Evolutionary conservation across 1,140 invertebrate genomes (phyloP).

Genomic region (Wiebesia pumilae): DNA sequence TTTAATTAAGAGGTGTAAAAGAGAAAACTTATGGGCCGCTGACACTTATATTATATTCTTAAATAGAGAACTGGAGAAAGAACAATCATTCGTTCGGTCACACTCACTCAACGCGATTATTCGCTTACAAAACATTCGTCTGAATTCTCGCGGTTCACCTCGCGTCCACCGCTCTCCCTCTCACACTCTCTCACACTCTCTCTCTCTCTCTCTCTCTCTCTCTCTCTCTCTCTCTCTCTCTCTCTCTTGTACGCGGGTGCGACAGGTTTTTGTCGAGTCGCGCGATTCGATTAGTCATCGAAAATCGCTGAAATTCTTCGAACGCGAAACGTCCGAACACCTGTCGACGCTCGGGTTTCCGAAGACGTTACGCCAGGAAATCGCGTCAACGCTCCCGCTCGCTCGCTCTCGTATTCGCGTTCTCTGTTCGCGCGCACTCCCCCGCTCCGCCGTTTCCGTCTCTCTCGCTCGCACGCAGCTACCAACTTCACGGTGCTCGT

Average conservation of each 20-base stretch:
- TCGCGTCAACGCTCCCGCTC: neutral
- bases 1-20: neutral
- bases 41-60: neutral
- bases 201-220: no score
- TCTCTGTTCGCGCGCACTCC: neutral
- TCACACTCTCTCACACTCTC: neutral
- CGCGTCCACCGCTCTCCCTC: neutral
- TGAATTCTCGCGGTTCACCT: slow-evolving; percentile 5
- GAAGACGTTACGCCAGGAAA: neutral
- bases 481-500: neutral
- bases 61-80: neutral
- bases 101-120: neutral
- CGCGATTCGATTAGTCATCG: neutral
- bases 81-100: neutral
- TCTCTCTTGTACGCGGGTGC: no score
- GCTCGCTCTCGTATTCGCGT: neutral
- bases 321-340: neutral
- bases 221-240: no score
- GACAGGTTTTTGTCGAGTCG: neutral
- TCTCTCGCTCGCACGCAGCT: neutral
- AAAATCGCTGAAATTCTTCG: neutral
- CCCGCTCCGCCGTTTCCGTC: neutral
- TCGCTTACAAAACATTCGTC: neutral
- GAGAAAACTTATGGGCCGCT: neutral
- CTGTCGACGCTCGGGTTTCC: neutral